Base-by-base conservation (phyloP, 1,140 invertebrate species). In the Plutomurus gul region DNA sequence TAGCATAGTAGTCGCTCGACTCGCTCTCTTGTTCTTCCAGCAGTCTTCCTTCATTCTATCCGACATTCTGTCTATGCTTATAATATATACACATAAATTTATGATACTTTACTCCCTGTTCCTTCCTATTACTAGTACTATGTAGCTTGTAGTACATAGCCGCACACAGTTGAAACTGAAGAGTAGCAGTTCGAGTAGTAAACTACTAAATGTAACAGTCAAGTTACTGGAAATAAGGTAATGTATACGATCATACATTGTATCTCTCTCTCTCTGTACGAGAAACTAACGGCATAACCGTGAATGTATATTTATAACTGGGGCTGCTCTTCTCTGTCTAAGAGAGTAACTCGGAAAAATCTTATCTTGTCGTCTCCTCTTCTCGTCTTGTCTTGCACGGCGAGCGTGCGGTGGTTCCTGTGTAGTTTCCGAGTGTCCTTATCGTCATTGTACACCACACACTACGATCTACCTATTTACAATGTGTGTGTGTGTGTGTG, bases 241-340 rank as follows among this genome's bases (percentile, higher is more conserved):
- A n/a, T n/a, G 11, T 43, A 43, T 43, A 43, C 39, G n/a, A 43
- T 13, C n/a, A 43, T 43, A n/a, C 2, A 43, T 43, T 43, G n/a
- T 43, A 43, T 43, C 49, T 22, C 43, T 46, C 43, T 11, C 43
- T 46, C 20, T 4, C 13, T 46, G 16, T 49, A 22, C 47, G 47
- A 22, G 47, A 3, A 51, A 5, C 18, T 20, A 7, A 47, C 3
- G 43, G 10, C 43, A 18, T 46, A 6, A 18, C n/a, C n/a, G 39
- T 43, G 27, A 25, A 65, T 65, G 56, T 65, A 65, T 65, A 65
- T 65, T 65, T 65, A 65, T 65, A 65, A 65, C 56, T 65, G n/a
- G n/a, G n/a, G 56, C 56, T 11, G 30, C 56, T 65, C 36, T 33
- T 4, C 16, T 65, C 18, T 33, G 27, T 65, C 36, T 65, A 30